Evolutionary conservation across 2,113 vertebrate genomes (phyloP).

Genomic region (Sisor rabdophorus): DNA sequence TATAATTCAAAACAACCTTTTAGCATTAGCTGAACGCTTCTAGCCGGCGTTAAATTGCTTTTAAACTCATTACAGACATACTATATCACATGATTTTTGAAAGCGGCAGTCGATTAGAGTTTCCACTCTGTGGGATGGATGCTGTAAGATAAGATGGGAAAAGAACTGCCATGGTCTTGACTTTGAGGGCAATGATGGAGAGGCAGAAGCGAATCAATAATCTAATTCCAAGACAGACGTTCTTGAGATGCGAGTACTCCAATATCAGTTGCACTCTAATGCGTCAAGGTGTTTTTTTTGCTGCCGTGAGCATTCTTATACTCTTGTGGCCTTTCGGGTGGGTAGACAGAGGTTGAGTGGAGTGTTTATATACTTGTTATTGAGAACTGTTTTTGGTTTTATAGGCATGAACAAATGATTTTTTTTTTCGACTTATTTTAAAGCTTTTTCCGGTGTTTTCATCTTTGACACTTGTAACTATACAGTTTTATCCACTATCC

Average conservation of each 20-base stretch:
- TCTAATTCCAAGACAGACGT: conserved; percentile 44
- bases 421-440: not conserved
- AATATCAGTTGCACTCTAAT: conserved; percentile 45
- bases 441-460: not conserved
- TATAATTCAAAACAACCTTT: not conserved
- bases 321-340: conserved; percentile 10
- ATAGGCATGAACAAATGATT: not conserved
- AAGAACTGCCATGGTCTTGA: conserved; percentile 30
- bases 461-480: not conserved
- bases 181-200: conserved; percentile 40
- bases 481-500: not conserved
- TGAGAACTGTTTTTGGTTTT: not conserved
- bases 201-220: conserved; percentile 47
- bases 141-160: conserved; percentile 31
- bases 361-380: conserved; percentile 4
- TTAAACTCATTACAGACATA: conserved; percentile 15
- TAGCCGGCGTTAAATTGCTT: not conserved
- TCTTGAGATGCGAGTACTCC: conserved; percentile 41
- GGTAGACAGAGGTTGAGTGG: conserved; percentile 20
- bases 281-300: conserved; percentile 34
- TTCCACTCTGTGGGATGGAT: conserved; percentile 12
- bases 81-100: conserved; percentile 20
- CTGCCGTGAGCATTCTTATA: conserved; percentile 26
- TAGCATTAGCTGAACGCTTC: not conserved
- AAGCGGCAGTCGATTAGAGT: conserved; percentile 3